Conservation (phyloP, 1,140 invertebrate genomes). For the Euura lappo region DNA sequence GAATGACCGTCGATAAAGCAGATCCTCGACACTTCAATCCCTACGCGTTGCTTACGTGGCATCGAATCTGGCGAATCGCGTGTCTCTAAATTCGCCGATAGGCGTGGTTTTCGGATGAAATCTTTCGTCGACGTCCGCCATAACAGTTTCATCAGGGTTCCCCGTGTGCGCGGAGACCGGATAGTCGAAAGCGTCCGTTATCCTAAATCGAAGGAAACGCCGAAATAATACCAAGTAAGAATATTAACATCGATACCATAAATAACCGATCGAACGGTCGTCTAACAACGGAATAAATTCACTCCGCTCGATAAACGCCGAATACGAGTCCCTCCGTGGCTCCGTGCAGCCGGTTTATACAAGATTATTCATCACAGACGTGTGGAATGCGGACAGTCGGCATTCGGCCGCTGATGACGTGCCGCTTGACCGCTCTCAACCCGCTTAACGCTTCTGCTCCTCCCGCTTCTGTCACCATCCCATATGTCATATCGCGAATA, state of each 20-base stretch:
- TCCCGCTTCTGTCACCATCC: not conserved
- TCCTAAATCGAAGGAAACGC: too few species aligned
- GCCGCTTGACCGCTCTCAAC: not conserved
- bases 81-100: not conserved
- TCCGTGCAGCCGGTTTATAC: not conserved
- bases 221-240: not conserved
- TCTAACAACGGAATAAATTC: not conserved
- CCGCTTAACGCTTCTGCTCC: not conserved
- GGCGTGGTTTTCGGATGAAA: not conserved
- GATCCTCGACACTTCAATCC: too few species aligned
- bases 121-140: not conserved
- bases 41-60: not conserved
- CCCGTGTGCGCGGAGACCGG: not conserved
- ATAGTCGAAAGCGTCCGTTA: not conserved
- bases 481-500: not conserved
- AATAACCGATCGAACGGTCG: not conserved
- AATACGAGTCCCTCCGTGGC: too few species aligned
- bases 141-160: not conserved
- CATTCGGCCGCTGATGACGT: not conserved
- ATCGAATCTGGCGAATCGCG: not conserved
- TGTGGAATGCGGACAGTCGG: not conserved
- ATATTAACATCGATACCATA: not conserved
- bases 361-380: not conserved
- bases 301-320: not conserved
- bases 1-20: too few species aligned